These are phyloP conservation scores for Cyrtonyx montezumae DNA, from an alignment of 2,113 vertebrate genomes.

Conservation along the genomic window DNA sequence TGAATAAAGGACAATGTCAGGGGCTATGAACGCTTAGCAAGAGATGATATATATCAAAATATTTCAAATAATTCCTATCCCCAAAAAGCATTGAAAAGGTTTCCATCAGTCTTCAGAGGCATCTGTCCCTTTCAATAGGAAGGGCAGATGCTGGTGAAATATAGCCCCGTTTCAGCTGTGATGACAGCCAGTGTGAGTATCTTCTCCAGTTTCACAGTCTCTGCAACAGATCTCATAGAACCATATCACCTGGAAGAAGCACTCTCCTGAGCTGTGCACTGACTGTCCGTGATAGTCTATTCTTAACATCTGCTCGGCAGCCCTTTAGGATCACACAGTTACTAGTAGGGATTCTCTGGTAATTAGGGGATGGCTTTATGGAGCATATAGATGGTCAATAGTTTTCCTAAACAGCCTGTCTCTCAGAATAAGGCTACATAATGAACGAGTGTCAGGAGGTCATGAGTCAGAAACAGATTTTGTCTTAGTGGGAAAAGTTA, in stretches of 20 bases:
- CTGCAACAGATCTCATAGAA: neutral
- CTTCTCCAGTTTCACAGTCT: neutral
- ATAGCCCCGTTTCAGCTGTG: neutral
- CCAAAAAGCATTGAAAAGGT: neutral
- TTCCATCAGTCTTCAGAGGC: accelerated
- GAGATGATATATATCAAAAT: neutral
- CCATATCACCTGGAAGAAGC: accelerated
- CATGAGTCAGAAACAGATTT: conserved; percentile 51
- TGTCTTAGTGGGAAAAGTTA: conserved; percentile 54
- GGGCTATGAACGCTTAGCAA: neutral
- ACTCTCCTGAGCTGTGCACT: neutral
- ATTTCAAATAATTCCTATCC: neutral
- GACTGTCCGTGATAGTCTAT: neutral
- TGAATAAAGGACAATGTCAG: neutral
- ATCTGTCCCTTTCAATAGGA: neutral
- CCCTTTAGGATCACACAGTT: neutral
- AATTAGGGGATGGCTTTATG: neutral
- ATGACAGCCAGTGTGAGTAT: neutral
- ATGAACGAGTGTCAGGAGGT: conserved; percentile 61
- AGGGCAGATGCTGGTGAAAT: neutral
- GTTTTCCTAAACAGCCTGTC: conserved; percentile 58
- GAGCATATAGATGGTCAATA: neutral
- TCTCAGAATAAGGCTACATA: conserved; percentile 31
- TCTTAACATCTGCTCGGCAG: neutral
- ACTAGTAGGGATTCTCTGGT: neutral